Evolutionary conservation across 2,888 invertebrate genomes (phyloP), one percentile per base, ranked within the genome.

Genomic region (Argyra leucocephala): DNA sequence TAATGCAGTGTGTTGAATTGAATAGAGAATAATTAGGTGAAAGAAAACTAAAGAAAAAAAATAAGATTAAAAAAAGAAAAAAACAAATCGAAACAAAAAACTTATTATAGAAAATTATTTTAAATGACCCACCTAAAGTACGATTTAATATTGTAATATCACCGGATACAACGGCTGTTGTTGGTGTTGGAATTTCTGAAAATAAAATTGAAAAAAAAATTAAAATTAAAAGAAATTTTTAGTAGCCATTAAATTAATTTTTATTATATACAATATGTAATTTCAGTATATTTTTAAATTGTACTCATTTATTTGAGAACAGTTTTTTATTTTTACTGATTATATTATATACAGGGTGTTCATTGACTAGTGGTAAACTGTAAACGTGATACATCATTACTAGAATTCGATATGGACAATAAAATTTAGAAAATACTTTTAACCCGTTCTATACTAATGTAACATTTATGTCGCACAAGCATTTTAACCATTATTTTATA

Each of bases 181-280:
- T 90, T 48, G 91, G 92, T 24, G 91, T 89, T 61, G 91, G 90
- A 80, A 92, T 91, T 85, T 92, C 92, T 92, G 83, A 68, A 81
- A 81, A 67, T 65, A 68, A 65, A 71, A 26, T 59, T 61, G 26
- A 22, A 57, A 61, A 66, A 64, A 66, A 64, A 23, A 58, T 36
- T 57, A 62, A 37, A 18, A 63, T n/a, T 22, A 63, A 22, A 48
- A 63, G 23, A 22, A 48, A 57, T n/a, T 5, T 10, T 37, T 37
- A 15, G 37, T 37, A 15, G 37, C 12, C 3, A 37, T 37, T 37
- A 37, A 37, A 37, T 37, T 37, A 37, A 37, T 37, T 37, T 5
- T 37, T 37, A 37, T 37, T 37, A 37, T 15, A 37, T 15, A 9
- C 31, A 10, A 7, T 31, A 31, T 31, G 10, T 37, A 37, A 37